phyloP scores from a whole-genome alignment of 2,888 invertebrate genomes.

The Ectemnius continuus region DNA sequence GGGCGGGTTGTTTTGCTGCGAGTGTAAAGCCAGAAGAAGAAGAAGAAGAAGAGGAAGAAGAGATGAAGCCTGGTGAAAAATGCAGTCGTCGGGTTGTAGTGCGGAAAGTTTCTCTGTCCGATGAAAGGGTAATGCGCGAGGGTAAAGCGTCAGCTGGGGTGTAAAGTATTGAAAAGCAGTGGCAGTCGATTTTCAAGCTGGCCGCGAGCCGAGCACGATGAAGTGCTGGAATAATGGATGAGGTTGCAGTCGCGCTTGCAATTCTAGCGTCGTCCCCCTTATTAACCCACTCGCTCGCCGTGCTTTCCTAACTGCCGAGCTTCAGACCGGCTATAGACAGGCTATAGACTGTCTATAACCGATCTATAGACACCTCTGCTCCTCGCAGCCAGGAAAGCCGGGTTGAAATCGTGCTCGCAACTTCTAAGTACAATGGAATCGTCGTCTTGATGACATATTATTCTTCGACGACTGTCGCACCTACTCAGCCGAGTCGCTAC shows the following conservation, averaged over 20 bases:
- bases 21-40: conserved; percentile 1
- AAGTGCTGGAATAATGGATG: conserved; percentile 29
- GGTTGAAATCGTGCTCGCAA: too few species aligned
- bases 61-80: conserved; percentile 28
- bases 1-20: neutral
- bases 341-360: conserved; percentile 9
- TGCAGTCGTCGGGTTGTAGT: conserved; percentile 25
- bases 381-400: too few species aligned
- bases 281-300: conserved; percentile 7
- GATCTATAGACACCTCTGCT: too few species aligned
- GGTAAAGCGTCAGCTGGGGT: neutral
- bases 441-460: too few species aligned
- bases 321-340: conserved; percentile 36
- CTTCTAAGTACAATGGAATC: too few species aligned
- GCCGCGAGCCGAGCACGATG: conserved; percentile 9
- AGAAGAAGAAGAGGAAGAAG: neutral
- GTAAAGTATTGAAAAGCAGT: conserved; percentile 37
- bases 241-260: conserved; percentile 7
- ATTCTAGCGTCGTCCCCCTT: conserved; percentile 3
- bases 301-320: conserved; percentile 5
- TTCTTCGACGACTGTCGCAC: too few species aligned
- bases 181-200: conserved; percentile 12
- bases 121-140: conserved; percentile 15
- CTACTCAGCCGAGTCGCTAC: too few species aligned
- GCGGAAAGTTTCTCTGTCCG: conserved; percentile 34